Evolutionary conservation across 2,888 invertebrate species (phyloP), one percentile per base, ranked within the genome.

Genomic region (Diadegma fenestrale): DNA sequence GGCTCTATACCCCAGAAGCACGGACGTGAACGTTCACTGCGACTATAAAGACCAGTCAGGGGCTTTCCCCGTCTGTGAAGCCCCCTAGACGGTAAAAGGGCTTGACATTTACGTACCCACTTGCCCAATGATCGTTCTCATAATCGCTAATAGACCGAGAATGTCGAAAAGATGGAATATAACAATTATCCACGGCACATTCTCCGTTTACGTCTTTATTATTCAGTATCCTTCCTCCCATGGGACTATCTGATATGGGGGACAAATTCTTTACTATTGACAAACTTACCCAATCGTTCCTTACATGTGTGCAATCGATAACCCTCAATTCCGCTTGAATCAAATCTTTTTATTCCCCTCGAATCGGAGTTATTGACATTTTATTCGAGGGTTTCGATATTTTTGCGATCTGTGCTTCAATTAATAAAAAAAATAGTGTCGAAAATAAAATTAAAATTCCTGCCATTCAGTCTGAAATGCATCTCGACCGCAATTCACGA

Each of bases 51-150:
- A 87, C 87, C 86, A 87, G 86, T 84, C 86, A 80, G 80, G 87
- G 84, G 85, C 82, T 87, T 86, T 82, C 86, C 85, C 82, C 84
- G 86, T 84, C 80, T 80, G 81, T 68, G 78, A 84, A 86, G 89
- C 89, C 90, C 91, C 90, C 89, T 69, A 88, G 87, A 89, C 90
- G 80, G 87, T 87, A 88, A 90, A 91, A 91, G 90, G 90, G 89
- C 90, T 91, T 88, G 91, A 89, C 92, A 89, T 93, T 93, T 92
- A 90, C 91, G 92, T 91, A 89, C 90, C 90, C 89, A 89, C 89
- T 91, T 90, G 86, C 87, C 83, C 92, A 89, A 93, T 93, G 90
- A 93, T 93, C 90, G 89, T 91, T 91, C 86, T 80, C 89, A 88
- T 90, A 88, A 91, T 89, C 88, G 82, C 85, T 88, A 89, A 89